Percentiles rank a stretch among this genome's conserved stretches.
These are phyloP conservation scores for Ictalurus punctatus DNA, from an alignment of 2,113 vertebrate species.

Conservation along the genomic window DNA sequence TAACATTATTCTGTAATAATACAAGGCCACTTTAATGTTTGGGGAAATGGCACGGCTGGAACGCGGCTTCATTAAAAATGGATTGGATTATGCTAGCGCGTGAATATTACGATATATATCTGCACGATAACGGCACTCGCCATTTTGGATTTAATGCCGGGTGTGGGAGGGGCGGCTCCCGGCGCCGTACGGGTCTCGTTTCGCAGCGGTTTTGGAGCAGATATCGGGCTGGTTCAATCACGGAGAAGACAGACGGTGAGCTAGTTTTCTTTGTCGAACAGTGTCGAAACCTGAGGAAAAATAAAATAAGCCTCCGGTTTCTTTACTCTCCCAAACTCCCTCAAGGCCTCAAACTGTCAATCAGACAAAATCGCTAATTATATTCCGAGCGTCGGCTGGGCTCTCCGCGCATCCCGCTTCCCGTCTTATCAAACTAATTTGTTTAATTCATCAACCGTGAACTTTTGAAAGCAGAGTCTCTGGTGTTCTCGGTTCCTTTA, in stretches of 20 bases:
- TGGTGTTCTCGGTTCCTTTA: not conserved
- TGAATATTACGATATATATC: not conserved
- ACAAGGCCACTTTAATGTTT: not conserved
- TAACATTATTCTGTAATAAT: constrained; percentile 1
- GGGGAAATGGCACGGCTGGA: not conserved
- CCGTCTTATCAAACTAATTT: constrained; percentile 30
- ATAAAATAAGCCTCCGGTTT: not conserved
- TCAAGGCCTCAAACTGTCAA: constrained; percentile 17
- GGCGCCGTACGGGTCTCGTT: not conserved
- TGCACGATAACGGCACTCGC: not conserved
- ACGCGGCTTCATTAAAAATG: constrained; percentile 10
- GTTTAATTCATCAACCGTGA: constrained; percentile 37
- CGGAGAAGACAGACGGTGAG: not conserved
- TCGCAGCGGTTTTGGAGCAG: not conserved
- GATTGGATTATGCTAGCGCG: not conserved
- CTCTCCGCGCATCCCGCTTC: not conserved
- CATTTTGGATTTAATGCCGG: not conserved
- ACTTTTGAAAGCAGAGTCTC: constrained; percentile 9
- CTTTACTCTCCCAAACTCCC: not conserved
- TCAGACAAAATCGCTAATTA: constrained; percentile 29
- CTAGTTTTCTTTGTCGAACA: not conserved
- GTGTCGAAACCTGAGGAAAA: not conserved
- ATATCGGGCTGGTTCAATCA: not conserved
- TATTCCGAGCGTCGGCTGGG: not conserved
- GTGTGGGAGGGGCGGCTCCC: too few species aligned